Conservation (phyloP, 2,888 invertebrate species). For the Calameuta idolon region DNA sequence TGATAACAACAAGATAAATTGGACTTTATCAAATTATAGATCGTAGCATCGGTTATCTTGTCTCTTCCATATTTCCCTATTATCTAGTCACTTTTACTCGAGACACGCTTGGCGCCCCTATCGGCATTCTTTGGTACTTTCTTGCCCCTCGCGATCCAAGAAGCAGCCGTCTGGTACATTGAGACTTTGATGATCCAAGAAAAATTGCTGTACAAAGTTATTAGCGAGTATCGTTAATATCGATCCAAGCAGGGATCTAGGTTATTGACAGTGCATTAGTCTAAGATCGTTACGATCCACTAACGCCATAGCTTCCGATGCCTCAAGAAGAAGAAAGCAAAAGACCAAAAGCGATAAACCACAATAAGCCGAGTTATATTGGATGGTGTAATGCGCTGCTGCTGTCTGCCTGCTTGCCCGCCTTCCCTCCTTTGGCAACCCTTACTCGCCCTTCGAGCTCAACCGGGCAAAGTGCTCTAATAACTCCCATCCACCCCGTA, state of each 20-base stretch:
- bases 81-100: neutral
- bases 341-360: conserved; percentile 53
- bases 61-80: neutral
- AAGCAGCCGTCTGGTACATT: no score
- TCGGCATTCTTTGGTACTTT: neutral
- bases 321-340: conserved; percentile 29
- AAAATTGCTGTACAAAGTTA: neutral
- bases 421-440: conserved; percentile 34
- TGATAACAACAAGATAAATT: neutral
- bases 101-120: neutral
- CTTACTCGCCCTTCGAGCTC: conserved; percentile 45
- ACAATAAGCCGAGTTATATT: conserved; percentile 57
- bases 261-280: neutral
- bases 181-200: neutral
- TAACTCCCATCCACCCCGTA: conserved; percentile 49
- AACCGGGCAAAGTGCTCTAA: conserved; percentile 57
- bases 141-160: neutral
- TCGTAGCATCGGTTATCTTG: no score
- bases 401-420: conserved; percentile 40
- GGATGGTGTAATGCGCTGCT: conserved; percentile 53
- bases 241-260: neutral
- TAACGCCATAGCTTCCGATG: neutral
- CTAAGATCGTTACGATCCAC: neutral
- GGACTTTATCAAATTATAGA: neutral
- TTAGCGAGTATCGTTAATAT: neutral